These are phyloP conservation scores for Leptopilina boulardi DNA, from an alignment of 1,140 invertebrate genomes.

Conservation along the genomic window DNA sequence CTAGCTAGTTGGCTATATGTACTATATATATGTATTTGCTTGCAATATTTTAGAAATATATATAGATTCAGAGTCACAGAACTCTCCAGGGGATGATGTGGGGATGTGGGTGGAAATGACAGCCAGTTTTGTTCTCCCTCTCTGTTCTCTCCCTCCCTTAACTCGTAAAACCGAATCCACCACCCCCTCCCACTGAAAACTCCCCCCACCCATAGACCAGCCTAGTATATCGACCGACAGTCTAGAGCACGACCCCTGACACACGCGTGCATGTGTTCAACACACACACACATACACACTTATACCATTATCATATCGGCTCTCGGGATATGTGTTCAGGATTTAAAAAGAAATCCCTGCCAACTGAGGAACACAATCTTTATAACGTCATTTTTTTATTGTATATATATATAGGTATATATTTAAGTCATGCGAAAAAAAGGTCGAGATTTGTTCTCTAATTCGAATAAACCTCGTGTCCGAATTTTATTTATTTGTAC, in stretches of 20 bases:
- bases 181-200: conserved; percentile 41
- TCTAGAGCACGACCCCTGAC: conserved; percentile 31
- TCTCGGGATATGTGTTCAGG: conserved; percentile 48
- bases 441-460: background rate
- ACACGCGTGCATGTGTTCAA: conserved; percentile 15
- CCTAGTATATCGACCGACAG: conserved; percentile 53
- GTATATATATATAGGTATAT: too few relatives aligned
- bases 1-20: too few relatives aligned
- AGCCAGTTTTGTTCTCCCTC: conserved; percentile 57
- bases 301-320: too few relatives aligned
- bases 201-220: conserved; percentile 42
- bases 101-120: conserved; percentile 59
- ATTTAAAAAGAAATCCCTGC: conserved; percentile 10
- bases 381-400: background rate
- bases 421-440: background rate
- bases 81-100: conserved; percentile 38
- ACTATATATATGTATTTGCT: too few relatives aligned
- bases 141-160: conserved; percentile 38
- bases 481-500: too few relatives aligned
- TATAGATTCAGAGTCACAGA: conserved; percentile 38
- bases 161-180: conserved; percentile 39
- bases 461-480: too few relatives aligned
- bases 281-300: background rate
- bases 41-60: conserved; percentile 41
- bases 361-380: background rate